These are phyloP conservation scores for Cheirogaleus medius DNA, from an alignment of 2,113 vertebrate species.

Conservation along the genomic window DNA sequence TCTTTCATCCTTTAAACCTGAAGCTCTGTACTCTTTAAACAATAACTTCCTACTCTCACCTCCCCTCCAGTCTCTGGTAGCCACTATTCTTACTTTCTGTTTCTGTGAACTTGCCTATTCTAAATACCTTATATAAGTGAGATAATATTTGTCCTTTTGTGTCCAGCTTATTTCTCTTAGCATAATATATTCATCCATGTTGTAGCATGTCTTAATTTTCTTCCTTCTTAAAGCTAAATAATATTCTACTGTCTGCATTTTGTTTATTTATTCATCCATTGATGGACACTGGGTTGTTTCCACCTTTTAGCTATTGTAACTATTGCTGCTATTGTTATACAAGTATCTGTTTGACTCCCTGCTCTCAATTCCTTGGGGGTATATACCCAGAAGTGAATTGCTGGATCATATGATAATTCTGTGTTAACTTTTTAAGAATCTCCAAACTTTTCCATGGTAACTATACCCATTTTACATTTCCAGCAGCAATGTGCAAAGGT, in stretches of 20 bases:
- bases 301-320: background rate
- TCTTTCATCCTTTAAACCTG: background rate
- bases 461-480: background rate
- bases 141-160: background rate
- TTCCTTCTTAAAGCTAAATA: background rate
- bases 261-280: background rate
- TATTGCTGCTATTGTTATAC: background rate
- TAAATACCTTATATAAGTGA: background rate
- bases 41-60: background rate
- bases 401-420: background rate
- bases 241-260: background rate
- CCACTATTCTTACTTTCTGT: background rate
- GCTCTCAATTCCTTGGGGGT: background rate
- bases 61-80: background rate
- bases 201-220: background rate
- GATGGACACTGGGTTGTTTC: background rate
- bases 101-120: background rate
- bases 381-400: background rate
- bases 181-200: background rate
- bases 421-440: background rate
- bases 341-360: background rate
- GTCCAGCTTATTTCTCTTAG: background rate
- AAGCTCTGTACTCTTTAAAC: background rate
- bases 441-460: background rate
- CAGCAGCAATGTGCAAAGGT: background rate